phyloP scores from a whole-genome alignment of 2,113 vertebrate species.

The Hymenochirus boettgeri region DNA sequence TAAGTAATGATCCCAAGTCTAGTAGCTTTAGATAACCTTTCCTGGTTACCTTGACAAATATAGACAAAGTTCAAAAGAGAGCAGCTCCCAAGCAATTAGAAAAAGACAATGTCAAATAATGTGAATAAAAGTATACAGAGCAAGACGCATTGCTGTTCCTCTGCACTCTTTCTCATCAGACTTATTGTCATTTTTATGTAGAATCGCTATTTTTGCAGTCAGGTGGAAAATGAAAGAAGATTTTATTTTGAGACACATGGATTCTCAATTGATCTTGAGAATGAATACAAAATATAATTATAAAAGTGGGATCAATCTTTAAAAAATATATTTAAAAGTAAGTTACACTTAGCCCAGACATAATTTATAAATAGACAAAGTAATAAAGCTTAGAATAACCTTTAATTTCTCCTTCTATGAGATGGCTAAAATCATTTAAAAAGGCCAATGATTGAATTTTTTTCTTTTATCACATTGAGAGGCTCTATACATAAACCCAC shows the following conservation, averaged over 20 bases:
- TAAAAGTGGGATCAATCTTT: constrained; percentile 21
- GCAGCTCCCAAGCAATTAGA: constrained; percentile 25
- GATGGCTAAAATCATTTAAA: background rate
- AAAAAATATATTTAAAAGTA: too few relatives aligned
- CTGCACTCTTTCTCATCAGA: constrained; percentile 10
- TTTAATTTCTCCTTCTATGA: too few relatives aligned
- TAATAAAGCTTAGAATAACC: too few relatives aligned
- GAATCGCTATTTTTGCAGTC: constrained; percentile 37
- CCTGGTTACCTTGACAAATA: background rate
- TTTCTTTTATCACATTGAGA: too few relatives aligned
- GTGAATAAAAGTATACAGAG: constrained; percentile 6
- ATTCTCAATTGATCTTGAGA: too few relatives aligned
- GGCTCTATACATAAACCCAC: background rate
- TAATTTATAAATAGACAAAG: too few relatives aligned
- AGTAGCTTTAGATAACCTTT: background rate
- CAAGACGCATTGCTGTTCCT: constrained; percentile 10
- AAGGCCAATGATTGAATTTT: background rate
- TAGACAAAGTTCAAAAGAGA: constrained; percentile 7
- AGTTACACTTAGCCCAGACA: too few relatives aligned
- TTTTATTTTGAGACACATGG: constrained; percentile 35
- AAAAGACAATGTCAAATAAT: background rate
- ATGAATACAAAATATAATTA: constrained; percentile 35
- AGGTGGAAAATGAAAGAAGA: constrained; percentile 37
- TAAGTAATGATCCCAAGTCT: background rate
- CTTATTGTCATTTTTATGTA: constrained; percentile 39